Evolutionary conservation across 2,888 invertebrate species (phyloP), one percentile per base, ranked within the genome.

Genomic region (Busseola fusca): DNA sequence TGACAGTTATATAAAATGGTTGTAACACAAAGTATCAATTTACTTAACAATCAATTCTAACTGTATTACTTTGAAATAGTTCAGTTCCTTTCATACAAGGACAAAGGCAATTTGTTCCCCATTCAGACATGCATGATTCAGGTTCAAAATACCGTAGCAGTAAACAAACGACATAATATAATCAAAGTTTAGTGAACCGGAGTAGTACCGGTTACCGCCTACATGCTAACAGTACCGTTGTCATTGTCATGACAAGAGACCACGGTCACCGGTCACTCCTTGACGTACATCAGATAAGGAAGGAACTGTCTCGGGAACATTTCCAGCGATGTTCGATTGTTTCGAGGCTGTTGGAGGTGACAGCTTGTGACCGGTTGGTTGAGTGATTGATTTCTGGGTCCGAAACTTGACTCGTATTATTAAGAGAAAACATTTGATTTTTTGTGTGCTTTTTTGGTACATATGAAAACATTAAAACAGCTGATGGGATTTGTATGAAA

Each of bases 191-290:
- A 85, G 52, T 80, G 85, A 83, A 78, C 81, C 60, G 37, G 25
- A 59, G 48, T 48, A n/a, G 37, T 64, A 75, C 72, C 72, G 81
- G 67, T 72, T 52, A 56, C 64, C 78, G 60, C 85, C 84, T 37
- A 80, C 83, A 57, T 45, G 16, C 18, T 82, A 84, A 84, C 81
- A 78, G 85, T 62, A 34, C 62, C 30, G 73, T 83, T 80, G 76
- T 79, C 56, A 76, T 84, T 76, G 74, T 80, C 64, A 59, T 72
- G 69, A 65, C 64, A 57, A 25, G 56, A 40, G 37, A 64, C 72
- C 71, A 66, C 57, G 25, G 27, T 65, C n/a, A 27, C n/a, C 27
- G 21, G 65, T 34, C 50, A 50, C 66, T 74, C 58, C 57, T 73
- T 60, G 64, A 27, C 34, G 18, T 67, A 42, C 34, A 78, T 70